Evolutionary conservation across 2,113 vertebrate genomes (phyloP).

Genomic region (Leiothrix lutea): DNA sequence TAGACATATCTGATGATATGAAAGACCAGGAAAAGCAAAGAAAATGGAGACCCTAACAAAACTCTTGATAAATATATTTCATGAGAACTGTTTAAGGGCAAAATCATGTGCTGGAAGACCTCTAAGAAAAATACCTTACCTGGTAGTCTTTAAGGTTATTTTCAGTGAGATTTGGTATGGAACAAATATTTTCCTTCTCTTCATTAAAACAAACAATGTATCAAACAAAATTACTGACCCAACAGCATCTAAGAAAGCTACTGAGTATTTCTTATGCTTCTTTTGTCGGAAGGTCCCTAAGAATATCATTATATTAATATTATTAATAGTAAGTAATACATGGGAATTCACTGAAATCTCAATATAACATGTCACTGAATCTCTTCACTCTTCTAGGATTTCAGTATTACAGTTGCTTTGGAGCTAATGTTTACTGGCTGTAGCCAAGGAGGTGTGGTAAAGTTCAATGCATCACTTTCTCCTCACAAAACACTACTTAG

Average conservation of each 20-base stretch:
- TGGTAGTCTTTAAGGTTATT: background rate
- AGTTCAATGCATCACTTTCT: background rate
- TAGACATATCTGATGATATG: background rate
- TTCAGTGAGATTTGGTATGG: background rate
- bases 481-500: background rate
- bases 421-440: background rate
- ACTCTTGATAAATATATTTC: background rate
- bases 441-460: background rate
- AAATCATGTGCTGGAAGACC: background rate
- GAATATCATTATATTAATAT: background rate
- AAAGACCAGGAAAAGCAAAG: background rate
- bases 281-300: background rate
- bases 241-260: background rate
- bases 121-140: background rate
- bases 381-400: background rate
- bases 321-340: background rate
- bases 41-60: background rate
- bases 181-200: background rate
- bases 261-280: background rate
- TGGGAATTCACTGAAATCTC: background rate
- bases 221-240: background rate
- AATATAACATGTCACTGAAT: fast-evolving
- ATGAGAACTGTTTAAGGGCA: background rate
- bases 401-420: background rate
- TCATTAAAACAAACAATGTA: background rate